Evolutionary conservation across 2,797 vertebrate species (phyloP).

Genomic region (Neoniphon sammara): DNA sequence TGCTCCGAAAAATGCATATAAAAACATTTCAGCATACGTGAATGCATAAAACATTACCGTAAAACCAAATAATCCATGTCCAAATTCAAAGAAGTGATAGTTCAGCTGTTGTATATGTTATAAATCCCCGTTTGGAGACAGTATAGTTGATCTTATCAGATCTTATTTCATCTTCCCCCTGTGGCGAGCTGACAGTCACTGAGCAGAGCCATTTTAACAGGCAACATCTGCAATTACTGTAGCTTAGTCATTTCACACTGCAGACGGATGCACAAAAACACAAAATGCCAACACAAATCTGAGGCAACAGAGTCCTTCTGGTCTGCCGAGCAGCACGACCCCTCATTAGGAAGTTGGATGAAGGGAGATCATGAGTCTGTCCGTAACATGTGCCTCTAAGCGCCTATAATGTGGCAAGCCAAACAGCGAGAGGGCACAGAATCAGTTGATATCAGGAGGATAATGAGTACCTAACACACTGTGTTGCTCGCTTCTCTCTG

Average conservation of each 20-base stretch:
- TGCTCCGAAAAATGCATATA: too few relatives aligned
- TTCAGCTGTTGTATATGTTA: too few relatives aligned
- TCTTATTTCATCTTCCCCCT: not conserved
- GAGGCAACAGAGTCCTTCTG: not conserved
- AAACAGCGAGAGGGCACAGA: not conserved
- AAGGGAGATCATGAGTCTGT: slow-evolving; percentile 2
- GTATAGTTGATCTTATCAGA: too few relatives aligned
- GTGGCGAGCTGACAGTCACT: not conserved
- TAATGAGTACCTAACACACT: not conserved
- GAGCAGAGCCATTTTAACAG: not conserved
- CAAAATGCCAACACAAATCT: slow-evolving; percentile 1
- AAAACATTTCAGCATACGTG: too few relatives aligned
- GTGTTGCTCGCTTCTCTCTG: slow-evolving; percentile 22
- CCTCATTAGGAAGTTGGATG: slow-evolving; percentile 34
- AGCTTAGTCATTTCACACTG: not conserved
- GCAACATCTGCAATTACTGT: not conserved
- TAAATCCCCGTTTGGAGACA: too few relatives aligned
- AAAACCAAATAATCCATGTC: too few relatives aligned
- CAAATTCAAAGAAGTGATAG: too few relatives aligned
- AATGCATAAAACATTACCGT: too few relatives aligned
- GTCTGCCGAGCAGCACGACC: slow-evolving; percentile 23
- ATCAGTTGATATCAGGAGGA: too few relatives aligned
- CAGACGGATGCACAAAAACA: slow-evolving; percentile 10
- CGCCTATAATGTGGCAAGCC: not conserved
- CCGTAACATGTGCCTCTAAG: not conserved